phyloP scores from a whole-genome alignment of 2,888 invertebrate species.

The Epiblema foenella region DNA sequence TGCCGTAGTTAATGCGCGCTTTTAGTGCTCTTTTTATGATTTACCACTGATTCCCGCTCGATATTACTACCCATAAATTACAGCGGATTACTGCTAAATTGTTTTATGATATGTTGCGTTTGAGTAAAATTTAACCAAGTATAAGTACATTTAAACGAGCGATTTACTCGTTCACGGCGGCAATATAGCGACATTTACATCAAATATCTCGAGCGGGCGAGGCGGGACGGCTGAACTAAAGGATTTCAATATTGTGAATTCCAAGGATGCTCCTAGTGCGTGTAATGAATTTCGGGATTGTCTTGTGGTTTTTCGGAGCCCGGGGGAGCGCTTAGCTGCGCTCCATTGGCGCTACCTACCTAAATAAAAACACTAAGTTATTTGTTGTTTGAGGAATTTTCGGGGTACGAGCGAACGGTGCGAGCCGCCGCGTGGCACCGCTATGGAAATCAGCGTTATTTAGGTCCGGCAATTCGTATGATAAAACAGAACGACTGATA shows the following conservation, averaged over 20 bases:
- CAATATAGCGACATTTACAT: conserved; percentile 59
- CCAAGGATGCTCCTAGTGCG: conserved; percentile 75
- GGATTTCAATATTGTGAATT: conserved; percentile 84
- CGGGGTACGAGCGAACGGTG: conserved; percentile 60
- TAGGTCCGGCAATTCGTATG: conserved; percentile 82
- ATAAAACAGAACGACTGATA: conserved; percentile 80
- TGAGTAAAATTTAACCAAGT: conserved; percentile 24
- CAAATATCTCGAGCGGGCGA: conserved; percentile 62
- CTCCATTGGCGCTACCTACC: conserved; percentile 59
- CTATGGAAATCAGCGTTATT: conserved; percentile 81
- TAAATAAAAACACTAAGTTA: conserved; percentile 53
- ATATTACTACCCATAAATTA: conserved; percentile 79
- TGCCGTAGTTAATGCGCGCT: conserved; percentile 77
- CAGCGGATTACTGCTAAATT: conserved; percentile 74
- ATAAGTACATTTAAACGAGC: conserved; percentile 55
- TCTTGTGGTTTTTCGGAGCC: conserved; percentile 80
- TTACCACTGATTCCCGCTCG: conserved; percentile 76
- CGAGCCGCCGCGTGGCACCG: conserved; percentile 68
- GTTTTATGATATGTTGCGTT: conserved; percentile 77
- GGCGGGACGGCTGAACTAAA: conserved; percentile 51
- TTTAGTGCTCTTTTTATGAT: conserved; percentile 81
- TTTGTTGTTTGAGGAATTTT: conserved; percentile 52
- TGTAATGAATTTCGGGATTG: conserved; percentile 84
- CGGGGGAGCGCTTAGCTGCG: conserved; percentile 64
- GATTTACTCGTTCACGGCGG: conserved; percentile 71